A percentile compares a stretch with the other conserved stretches of the same genome.
phyloP scores from a whole-genome alignment of 2,888 invertebrate genomes.

The Malacosoma neustria region DNA sequence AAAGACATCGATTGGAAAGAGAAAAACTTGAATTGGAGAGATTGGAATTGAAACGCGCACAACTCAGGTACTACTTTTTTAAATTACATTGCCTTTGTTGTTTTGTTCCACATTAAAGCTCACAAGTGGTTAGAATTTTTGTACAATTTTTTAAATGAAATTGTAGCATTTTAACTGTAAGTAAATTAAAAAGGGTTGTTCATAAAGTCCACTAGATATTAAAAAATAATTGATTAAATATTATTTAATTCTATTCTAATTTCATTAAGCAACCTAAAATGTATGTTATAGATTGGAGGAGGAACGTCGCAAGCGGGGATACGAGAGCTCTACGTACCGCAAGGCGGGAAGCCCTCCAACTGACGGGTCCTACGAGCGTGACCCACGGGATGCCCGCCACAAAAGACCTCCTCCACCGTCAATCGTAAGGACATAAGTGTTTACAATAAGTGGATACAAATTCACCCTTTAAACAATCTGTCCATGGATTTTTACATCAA shows the following conservation, averaged over 20 bases:
- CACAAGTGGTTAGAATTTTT: too few species aligned
- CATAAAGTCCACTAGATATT: too few species aligned
- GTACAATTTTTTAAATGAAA: too few species aligned
- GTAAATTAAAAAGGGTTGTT: not conserved
- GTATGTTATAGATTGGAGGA: constrained; percentile 61
- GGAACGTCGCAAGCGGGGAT: constrained; percentile 75
- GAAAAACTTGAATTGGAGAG: constrained; percentile 86
- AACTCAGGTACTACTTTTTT: constrained; percentile 73
- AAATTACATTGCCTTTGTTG: not conserved
- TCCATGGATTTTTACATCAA: not conserved
- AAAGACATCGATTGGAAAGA: constrained; percentile 85
- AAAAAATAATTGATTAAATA: too few species aligned
- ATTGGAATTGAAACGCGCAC: constrained; percentile 87
- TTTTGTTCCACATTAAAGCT: not conserved
- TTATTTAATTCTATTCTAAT: too few species aligned
- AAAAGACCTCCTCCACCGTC: constrained; percentile 52
- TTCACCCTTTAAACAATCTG: too few species aligned
- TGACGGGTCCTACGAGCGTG: constrained; percentile 55
- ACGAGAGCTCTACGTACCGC: constrained; percentile 50
- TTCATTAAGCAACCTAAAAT: too few species aligned
- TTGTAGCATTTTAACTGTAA: not conserved
- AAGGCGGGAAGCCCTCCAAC: constrained; percentile 54
- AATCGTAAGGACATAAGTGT: constrained; percentile 22
- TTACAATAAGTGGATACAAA: too few species aligned
- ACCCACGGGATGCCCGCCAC: constrained; percentile 32